These are phyloP conservation scores for Drosophila setosimentum DNA, from an alignment of 2,888 invertebrate species.

Conservation along the genomic window DNA sequence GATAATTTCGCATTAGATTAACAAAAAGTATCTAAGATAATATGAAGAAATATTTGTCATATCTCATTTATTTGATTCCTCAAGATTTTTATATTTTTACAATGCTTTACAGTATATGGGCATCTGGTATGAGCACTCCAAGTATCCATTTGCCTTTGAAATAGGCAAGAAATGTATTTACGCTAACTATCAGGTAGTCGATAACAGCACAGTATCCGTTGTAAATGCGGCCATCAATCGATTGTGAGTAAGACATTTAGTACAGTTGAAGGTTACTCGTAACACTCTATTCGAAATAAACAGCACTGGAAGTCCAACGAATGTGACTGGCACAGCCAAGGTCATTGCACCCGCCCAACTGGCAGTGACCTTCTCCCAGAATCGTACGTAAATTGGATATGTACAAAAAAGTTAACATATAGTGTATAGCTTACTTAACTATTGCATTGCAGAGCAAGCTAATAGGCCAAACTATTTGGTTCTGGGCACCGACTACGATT, in stretches of 20 bases:
- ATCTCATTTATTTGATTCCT: background rate
- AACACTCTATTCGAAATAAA: background rate
- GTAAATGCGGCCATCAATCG: constrained; percentile 84
- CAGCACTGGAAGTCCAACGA: constrained; percentile 72
- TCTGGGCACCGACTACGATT: constrained; percentile 88
- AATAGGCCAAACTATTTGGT: constrained; percentile 86
- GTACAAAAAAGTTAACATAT: background rate
- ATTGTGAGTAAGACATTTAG: constrained; percentile 67
- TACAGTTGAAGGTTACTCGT: background rate
- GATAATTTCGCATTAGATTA: background rate
- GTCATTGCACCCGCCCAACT: constrained; percentile 76
- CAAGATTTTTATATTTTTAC: background rate
- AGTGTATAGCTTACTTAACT: background rate
- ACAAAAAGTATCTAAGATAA: background rate
- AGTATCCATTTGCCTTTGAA: constrained; percentile 91
- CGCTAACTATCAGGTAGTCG: constrained; percentile 87
- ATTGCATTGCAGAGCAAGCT: constrained; percentile 36
- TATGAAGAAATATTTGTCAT: background rate
- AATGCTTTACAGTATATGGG: constrained; percentile 88
- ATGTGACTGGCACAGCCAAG: constrained; percentile 76
- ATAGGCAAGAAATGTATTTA: constrained; percentile 91
- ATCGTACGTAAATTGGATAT: constrained; percentile 59
- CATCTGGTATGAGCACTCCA: constrained; percentile 91
- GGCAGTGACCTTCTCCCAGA: constrained; percentile 73
- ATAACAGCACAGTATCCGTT: constrained; percentile 86